Evolutionary conservation across 2,113 vertebrate species (phyloP), one percentile per base, ranked within the genome.

Genomic region (Salvator merianae): DNA sequence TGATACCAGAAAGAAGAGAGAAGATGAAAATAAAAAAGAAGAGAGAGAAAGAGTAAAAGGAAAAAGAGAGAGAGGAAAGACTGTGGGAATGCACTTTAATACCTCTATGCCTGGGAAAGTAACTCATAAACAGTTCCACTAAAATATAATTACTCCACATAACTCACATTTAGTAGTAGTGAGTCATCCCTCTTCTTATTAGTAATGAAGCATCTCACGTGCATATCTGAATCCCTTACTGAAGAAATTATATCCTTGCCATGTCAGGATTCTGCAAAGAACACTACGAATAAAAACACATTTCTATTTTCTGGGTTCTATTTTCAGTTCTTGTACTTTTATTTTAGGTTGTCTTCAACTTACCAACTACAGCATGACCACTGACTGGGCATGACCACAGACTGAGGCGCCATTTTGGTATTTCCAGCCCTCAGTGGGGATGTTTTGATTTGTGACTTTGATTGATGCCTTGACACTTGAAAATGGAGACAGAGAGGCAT

Each of bases 51-150:
- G 70, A 22, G 26, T 12, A 30, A 18, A 32, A 73, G 24, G 26
- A 43, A 14, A 28, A 36, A 91, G 43, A 32, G 28, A 53, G 3
- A 10, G 32, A 68, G 36, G 32, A 83, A 78, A 87, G 47, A 68
- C 32, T 50, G 40, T 32, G 75, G 80, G 63, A 82, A 59, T 77
- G 50, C 83, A 53, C 69, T 86, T 91, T 87, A 83, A 80, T 86
- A 88, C 85, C 47, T 81, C 83, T 90, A 30, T 79, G 28, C 55
- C 68, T 84, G 79, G 71, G 82, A 93, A 95, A 91, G 87, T 34
- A 95, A 93, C 86, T 93, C 66, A 86, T 89, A 94, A 93, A 93
- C 72, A 94, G 88, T 91, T 84, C 82, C 72, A 74, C 70, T 88
- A 79, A 92, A 93, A 93, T 74, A 89, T 86, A 92, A 87, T 92